A percentile compares a stretch with the other conserved stretches of the same genome.
Evolutionary conservation across 1,140 invertebrate genomes (phyloP).

Genomic region (Semibalanus balanoides): DNA sequence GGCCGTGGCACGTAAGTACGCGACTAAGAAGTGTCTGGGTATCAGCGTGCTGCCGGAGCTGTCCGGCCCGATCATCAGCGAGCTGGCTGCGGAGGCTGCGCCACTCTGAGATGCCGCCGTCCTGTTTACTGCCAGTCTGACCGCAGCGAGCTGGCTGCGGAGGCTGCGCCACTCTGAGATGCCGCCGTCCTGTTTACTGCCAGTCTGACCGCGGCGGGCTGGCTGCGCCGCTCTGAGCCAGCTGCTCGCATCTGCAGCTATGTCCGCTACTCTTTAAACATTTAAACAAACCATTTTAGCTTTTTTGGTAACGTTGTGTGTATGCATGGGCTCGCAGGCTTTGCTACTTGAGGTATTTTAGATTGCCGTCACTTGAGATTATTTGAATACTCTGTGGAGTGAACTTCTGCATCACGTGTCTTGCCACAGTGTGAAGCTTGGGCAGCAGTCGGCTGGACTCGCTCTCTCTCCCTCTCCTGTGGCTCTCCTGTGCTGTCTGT

Average conservation of each 20-base stretch:
- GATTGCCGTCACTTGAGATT: background rate
- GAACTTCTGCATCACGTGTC: too few relatives aligned
- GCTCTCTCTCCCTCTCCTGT: background rate
- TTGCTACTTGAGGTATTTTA: background rate
- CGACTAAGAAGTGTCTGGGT: conserved; percentile 7
- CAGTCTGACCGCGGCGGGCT: background rate
- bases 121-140: too few relatives aligned
- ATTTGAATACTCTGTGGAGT: background rate
- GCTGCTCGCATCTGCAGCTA: background rate
- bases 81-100: conserved; percentile 15
- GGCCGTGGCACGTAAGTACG: conserved; percentile 13
- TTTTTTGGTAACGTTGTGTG: background rate
- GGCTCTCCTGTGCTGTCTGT: background rate
- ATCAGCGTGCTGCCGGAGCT: conserved; percentile 13
- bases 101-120: too few relatives aligned
- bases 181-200: too few relatives aligned
- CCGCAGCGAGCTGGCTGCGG: conserved; percentile 1
- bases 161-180: too few relatives aligned
- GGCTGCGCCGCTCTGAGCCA: background rate
- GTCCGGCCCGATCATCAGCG: conserved; percentile 3
- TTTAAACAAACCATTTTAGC: background rate
- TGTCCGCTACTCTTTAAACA: background rate
- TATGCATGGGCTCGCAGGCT: background rate
- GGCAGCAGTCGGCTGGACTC: too few relatives aligned
- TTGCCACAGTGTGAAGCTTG: too few relatives aligned